phyloP scores from a whole-genome alignment of 2,888 invertebrate genomes.

The Diachrysia chrysitis region DNA sequence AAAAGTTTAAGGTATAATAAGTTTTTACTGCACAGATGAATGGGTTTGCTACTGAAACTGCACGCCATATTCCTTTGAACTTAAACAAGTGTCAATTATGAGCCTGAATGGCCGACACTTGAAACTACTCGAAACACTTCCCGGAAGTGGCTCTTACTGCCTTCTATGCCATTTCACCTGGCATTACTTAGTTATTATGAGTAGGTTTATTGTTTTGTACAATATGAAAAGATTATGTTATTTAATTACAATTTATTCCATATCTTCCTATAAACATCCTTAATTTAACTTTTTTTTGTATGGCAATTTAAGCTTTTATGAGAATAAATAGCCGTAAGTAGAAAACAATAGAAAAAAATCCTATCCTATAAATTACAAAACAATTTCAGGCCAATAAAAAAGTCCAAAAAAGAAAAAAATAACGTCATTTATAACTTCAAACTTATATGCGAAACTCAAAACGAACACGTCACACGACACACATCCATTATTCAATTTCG shows the following conservation, averaged over 20 bases:
- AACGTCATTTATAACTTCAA: constrained; percentile 5
- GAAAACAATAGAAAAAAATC: too few species aligned
- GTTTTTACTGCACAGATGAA: constrained; percentile 2
- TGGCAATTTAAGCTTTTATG: too few species aligned
- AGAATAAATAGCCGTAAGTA: too few species aligned
- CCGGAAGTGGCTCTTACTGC: background rate
- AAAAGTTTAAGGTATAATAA: background rate
- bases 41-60: background rate
- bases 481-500: constrained; percentile 50
- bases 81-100: constrained; percentile 6
- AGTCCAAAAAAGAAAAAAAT: constrained; percentile 15
- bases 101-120: constrained; percentile 1
- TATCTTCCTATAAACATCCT: too few species aligned
- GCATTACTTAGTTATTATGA: background rate
- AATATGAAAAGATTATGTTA: background rate
- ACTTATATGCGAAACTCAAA: constrained; percentile 26
- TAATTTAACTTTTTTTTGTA: too few species aligned
- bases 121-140: constrained; percentile 2
- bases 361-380: too few species aligned
- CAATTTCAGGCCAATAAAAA: background rate
- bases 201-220: background rate
- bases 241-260: too few species aligned
- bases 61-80: background rate
- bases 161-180: constrained; percentile 1
- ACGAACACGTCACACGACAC: constrained; percentile 21